These are phyloP conservation scores for Bradypus variegatus DNA, from an alignment of 2,797 vertebrate genomes.

Conservation along the genomic window DNA sequence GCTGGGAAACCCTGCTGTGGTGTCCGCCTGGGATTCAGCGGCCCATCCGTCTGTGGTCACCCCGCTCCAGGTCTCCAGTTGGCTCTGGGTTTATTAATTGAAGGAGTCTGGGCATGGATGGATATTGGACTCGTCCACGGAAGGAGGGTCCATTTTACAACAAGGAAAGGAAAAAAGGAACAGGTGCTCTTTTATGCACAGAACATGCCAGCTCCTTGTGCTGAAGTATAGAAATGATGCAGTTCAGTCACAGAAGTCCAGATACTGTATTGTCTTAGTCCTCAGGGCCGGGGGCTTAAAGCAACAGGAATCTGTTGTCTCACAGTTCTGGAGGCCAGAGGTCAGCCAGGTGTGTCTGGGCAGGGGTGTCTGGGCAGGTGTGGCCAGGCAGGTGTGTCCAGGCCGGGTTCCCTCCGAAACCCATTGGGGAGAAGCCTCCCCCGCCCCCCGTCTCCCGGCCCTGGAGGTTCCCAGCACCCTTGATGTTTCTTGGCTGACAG, in stretches of 20 bases:
- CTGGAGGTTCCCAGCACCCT: too few species aligned
- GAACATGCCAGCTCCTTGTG: fast-evolving
- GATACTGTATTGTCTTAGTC: too few species aligned
- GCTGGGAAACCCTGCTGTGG: not conserved
- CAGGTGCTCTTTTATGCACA: fast-evolving
- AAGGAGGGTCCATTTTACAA: not conserved
- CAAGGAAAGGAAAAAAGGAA: not conserved
- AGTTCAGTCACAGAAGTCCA: not conserved
- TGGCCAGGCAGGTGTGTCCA: too few species aligned
- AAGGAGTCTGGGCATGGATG: not conserved
- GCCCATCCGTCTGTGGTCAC: not conserved
- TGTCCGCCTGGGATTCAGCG: not conserved
- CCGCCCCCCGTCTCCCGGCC: too few species aligned
- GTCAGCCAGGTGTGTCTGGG: too few species aligned
- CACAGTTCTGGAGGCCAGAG: too few species aligned
- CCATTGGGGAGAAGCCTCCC: too few species aligned
- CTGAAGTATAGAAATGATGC: fast-evolving
- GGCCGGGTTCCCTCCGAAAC: too few species aligned
- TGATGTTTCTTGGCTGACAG: too few species aligned
- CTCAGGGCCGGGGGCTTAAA: too few species aligned
- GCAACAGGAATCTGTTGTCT: too few species aligned
- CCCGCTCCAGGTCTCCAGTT: fast-evolving
- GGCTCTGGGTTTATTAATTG: not conserved
- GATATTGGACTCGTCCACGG: not conserved
- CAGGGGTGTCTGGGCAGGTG: too few species aligned